Percentiles rank a stretch among this genome's conserved stretches.
These are phyloP conservation scores for Sinopyrophorus schimmeli DNA, from an alignment of 2,888 invertebrate genomes.

Conservation along the genomic window DNA sequence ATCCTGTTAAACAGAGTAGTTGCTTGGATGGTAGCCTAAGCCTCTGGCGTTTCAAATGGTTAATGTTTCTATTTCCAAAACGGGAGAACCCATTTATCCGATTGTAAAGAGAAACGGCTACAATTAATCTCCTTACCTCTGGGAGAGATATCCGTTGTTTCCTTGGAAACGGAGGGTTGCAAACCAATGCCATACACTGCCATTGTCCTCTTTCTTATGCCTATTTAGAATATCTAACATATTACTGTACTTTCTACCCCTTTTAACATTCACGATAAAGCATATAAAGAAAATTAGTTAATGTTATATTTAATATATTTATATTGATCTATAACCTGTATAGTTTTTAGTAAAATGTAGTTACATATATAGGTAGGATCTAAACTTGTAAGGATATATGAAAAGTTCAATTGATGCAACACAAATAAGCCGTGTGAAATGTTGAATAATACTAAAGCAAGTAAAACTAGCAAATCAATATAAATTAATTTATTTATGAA, in stretches of 20 bases:
- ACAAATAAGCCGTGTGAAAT: no score
- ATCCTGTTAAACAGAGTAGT: slow-evolving; percentile 28
- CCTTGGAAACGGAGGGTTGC: slow-evolving; percentile 47
- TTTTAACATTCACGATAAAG: slow-evolving; percentile 13
- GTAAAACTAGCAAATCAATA: no score
- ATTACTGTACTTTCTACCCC: slow-evolving; percentile 18
- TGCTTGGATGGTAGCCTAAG: slow-evolving; percentile 35
- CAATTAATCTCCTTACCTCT: slow-evolving; percentile 57
- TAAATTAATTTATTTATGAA: no score
- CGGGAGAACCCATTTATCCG: slow-evolving; percentile 54
- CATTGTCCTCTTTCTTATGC: slow-evolving; percentile 41
- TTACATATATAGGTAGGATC: no score
- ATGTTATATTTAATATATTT: neutral
- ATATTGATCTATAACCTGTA: slow-evolving; percentile 1
- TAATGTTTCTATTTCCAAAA: slow-evolving; percentile 57
- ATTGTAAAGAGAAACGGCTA: slow-evolving; percentile 56
- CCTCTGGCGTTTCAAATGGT: slow-evolving; percentile 45
- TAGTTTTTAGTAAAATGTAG: no score
- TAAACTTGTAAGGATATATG: no score
- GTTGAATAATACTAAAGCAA: neutral
- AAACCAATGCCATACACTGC: slow-evolving; percentile 40
- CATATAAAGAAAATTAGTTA: slow-evolving; percentile 4
- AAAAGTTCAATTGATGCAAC: no score
- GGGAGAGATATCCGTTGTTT: slow-evolving; percentile 53
- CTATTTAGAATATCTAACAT: slow-evolving; percentile 41